Evolutionary conservation across 2,113 vertebrate genomes (phyloP).

Genomic region (Corydoras maculifer): DNA sequence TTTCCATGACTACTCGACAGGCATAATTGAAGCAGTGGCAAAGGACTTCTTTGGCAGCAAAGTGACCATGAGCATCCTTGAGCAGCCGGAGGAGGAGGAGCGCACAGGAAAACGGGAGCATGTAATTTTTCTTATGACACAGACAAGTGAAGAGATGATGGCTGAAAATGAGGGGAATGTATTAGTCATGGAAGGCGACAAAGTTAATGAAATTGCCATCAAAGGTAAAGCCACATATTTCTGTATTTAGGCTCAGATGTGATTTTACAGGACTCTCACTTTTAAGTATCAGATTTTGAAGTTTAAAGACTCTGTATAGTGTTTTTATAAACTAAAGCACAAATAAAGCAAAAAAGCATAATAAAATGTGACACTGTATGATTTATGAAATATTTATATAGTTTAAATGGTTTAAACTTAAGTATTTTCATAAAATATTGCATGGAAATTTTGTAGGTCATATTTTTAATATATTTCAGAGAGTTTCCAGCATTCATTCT

Average conservation of each 20-base stretch:
- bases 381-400: too few relatives aligned
- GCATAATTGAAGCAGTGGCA: slow-evolving; percentile 66
- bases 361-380: too few relatives aligned
- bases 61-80: slow-evolving; percentile 63
- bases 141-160: slow-evolving; percentile 41
- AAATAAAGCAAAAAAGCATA: too few relatives aligned
- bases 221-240: background rate
- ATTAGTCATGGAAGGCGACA: background rate
- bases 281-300: too few relatives aligned
- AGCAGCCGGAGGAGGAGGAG: slow-evolving; percentile 61
- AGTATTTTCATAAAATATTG: too few relatives aligned
- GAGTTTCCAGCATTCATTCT: slow-evolving; percentile 47
- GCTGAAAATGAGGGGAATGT: background rate
- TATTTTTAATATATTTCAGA: slow-evolving; percentile 44
- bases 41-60: slow-evolving; percentile 68
- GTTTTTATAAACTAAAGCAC: too few relatives aligned
- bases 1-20: slow-evolving; percentile 47
- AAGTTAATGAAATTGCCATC: background rate
- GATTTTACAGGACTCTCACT: too few relatives aligned
- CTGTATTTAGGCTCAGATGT: background rate
- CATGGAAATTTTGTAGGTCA: background rate
- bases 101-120: slow-evolving; percentile 69
- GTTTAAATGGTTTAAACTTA: too few relatives aligned
- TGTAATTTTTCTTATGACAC: slow-evolving; percentile 65
- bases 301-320: too few relatives aligned